Percentiles rank a stretch among this genome's conserved stretches.
These are phyloP conservation scores for Acanthochromis polyacanthus DNA, from an alignment of 2,113 vertebrate species.

Conservation along the genomic window DNA sequence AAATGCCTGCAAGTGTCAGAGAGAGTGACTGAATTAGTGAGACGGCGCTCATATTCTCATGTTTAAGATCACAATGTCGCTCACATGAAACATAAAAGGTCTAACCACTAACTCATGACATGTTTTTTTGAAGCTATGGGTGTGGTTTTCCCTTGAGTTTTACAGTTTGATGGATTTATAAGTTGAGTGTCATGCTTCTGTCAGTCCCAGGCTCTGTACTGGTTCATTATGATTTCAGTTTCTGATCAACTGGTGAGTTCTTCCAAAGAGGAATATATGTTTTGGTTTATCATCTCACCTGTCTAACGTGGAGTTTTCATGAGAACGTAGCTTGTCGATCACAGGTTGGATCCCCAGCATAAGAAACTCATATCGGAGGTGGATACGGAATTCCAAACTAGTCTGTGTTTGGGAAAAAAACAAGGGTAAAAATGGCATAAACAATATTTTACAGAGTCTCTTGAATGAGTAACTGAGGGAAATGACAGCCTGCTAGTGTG, in stretches of 20 bases:
- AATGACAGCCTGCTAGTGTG: background rate
- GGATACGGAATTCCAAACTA: slow-evolving; percentile 98
- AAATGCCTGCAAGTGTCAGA: slow-evolving; percentile 88
- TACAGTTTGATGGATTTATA: no score
- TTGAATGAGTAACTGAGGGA: background rate
- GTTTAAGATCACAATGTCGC: background rate
- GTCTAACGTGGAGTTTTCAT: slow-evolving; percentile 98
- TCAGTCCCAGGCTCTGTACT: no score
- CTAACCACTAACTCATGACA: background rate
- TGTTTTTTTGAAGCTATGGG: background rate
- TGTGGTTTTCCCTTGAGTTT: background rate
- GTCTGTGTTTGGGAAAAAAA: slow-evolving; percentile 78
- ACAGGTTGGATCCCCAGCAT: slow-evolving; percentile 99
- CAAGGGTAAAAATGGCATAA: background rate
- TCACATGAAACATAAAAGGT: background rate
- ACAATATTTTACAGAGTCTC: background rate
- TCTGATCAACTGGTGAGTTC: background rate
- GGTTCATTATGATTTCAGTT: background rate
- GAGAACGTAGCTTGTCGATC: slow-evolving; percentile 96
- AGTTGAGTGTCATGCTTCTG: no score
- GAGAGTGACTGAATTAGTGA: slow-evolving; percentile 4
- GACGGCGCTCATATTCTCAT: background rate
- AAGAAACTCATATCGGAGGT: slow-evolving; percentile 97
- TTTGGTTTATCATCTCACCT: slow-evolving; percentile 83
- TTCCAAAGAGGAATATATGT: background rate